phyloP scores from a whole-genome alignment of 2,888 invertebrate genomes.

The Drosophila mercatorum region DNA sequence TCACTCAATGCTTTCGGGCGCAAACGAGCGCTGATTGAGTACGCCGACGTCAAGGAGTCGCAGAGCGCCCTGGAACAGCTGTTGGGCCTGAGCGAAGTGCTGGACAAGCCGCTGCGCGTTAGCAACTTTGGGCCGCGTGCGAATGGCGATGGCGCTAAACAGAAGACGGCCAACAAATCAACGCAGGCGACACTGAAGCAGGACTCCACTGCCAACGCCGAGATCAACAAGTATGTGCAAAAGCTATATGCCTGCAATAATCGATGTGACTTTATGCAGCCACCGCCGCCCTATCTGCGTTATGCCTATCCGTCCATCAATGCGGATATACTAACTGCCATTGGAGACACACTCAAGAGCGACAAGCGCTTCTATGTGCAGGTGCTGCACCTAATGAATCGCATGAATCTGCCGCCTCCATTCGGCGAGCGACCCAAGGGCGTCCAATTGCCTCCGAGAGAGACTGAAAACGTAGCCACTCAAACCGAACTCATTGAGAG shows the following conservation, averaged over 20 bases:
- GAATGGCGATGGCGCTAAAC: neutral
- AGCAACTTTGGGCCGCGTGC: constrained; percentile 49
- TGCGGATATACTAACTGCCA: constrained; percentile 90
- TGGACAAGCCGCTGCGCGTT: constrained; percentile 63
- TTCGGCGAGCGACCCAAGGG: constrained; percentile 86
- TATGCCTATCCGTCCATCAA: constrained; percentile 93
- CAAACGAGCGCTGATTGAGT: constrained; percentile 70
- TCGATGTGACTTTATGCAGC: constrained; percentile 89
- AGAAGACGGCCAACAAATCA: constrained; percentile 40
- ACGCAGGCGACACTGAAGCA: constrained; percentile 46
- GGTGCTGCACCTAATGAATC: constrained; percentile 96
- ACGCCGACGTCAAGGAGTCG: constrained; percentile 52
- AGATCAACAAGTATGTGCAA: constrained; percentile 85
- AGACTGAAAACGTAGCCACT: constrained; percentile 47
- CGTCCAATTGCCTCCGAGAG: constrained; percentile 4
- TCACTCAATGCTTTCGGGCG: constrained; percentile 69
- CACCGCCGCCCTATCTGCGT: constrained; percentile 90
- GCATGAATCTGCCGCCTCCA: constrained; percentile 95
- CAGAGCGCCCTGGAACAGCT: constrained; percentile 62
- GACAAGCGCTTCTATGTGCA: constrained; percentile 93
- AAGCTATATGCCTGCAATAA: constrained; percentile 87
- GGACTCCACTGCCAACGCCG: constrained; percentile 75
- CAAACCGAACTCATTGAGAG: constrained; percentile 74
- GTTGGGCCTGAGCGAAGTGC: constrained; percentile 37
- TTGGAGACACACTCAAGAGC: constrained; percentile 90